phyloP scores from a whole-genome alignment of 2,888 invertebrate genomes.

The Drosophila trichaetosa region DNA sequence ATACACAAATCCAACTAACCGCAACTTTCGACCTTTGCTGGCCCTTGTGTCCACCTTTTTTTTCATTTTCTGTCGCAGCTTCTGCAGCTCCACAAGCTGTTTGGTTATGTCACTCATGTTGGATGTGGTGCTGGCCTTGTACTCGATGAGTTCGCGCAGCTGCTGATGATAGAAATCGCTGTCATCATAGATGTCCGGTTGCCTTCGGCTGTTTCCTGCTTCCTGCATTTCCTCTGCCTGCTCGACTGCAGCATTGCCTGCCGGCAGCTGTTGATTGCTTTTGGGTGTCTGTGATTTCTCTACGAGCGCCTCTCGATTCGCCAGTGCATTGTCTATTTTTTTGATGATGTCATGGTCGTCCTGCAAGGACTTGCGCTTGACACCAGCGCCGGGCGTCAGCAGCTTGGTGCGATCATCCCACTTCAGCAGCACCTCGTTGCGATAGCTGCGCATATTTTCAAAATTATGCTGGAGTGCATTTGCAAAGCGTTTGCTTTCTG shows the following conservation, averaged over 20 bases:
- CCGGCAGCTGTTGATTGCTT: slow-evolving; percentile 87
- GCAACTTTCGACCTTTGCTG: slow-evolving; percentile 96
- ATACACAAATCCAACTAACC: slow-evolving; percentile 80
- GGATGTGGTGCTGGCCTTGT: slow-evolving; percentile 92
- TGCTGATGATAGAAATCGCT: slow-evolving; percentile 98
- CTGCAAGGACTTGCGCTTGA: slow-evolving; percentile 86
- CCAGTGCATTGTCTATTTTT: slow-evolving; percentile 93
- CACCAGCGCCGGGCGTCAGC: slow-evolving; percentile 88
- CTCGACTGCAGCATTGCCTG: slow-evolving; percentile 2
- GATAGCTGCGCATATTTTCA: slow-evolving; percentile 88
- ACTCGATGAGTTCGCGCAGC: slow-evolving; percentile 95
- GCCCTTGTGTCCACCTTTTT: slow-evolving; percentile 96
- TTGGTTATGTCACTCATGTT: slow-evolving; percentile 94
- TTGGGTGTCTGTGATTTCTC: slow-evolving; percentile 92
- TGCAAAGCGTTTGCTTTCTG: slow-evolving; percentile 82
- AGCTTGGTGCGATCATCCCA: slow-evolving; percentile 97
- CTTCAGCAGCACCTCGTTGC: slow-evolving; percentile 93
- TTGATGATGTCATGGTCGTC: slow-evolving; percentile 86
- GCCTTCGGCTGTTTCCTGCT: not conserved
- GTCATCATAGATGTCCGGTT: slow-evolving; percentile 95
- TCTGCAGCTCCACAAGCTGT: slow-evolving; percentile 96
- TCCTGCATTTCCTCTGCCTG: not conserved
- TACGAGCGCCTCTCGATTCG: slow-evolving; percentile 91
- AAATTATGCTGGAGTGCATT: slow-evolving; percentile 86
- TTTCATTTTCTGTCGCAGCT: slow-evolving; percentile 95